A percentile compares a stretch with the other conserved stretches of the same genome.
Conservation (phyloP, 2,888 invertebrate genomes). For the Epirrita christyi region DNA sequence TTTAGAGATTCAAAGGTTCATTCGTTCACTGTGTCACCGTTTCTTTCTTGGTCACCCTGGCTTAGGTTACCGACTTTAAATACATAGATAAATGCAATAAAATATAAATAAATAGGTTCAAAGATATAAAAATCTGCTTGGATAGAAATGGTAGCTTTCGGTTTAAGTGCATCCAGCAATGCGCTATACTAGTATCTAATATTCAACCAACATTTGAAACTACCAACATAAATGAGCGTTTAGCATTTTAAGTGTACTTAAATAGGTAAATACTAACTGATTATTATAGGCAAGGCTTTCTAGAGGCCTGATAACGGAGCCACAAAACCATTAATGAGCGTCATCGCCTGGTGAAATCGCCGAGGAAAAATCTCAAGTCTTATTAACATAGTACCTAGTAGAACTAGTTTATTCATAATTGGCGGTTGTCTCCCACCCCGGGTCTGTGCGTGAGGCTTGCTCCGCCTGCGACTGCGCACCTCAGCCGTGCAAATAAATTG, state of each 20-base stretch:
- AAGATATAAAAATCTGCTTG: constrained; percentile 3
- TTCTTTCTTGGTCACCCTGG: too few relatives aligned
- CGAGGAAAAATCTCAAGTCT: constrained; percentile 77
- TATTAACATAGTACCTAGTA: constrained; percentile 82
- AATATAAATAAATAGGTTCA: too few relatives aligned
- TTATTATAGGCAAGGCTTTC: constrained; percentile 60
- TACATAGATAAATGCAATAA: too few relatives aligned
- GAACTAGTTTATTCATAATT: constrained; percentile 83
- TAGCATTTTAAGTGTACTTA: constrained; percentile 25
- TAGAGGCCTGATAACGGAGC: constrained; percentile 67
- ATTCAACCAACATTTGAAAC: constrained; percentile 18
- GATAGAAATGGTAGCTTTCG: constrained; percentile 7
- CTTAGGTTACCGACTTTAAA: too few relatives aligned
- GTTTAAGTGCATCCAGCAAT: constrained; percentile 1
- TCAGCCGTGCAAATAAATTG: constrained; percentile 66
- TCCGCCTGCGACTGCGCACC: constrained; percentile 46
- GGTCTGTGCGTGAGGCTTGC: constrained; percentile 57
- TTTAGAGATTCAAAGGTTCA: not conserved
- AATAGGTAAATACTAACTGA: constrained; percentile 28
- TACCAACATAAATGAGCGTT: constrained; percentile 13
- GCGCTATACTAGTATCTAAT: constrained; percentile 1
- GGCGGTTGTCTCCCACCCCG: constrained; percentile 70
- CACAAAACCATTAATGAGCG: constrained; percentile 78
- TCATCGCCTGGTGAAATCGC: constrained; percentile 75
- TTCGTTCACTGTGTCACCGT: too few relatives aligned